These are phyloP conservation scores for Turritopsis dohrnii DNA, from an alignment of 30 jellyfish, hydroid and myxozoan species.

Conservation along the genomic window DNA sequence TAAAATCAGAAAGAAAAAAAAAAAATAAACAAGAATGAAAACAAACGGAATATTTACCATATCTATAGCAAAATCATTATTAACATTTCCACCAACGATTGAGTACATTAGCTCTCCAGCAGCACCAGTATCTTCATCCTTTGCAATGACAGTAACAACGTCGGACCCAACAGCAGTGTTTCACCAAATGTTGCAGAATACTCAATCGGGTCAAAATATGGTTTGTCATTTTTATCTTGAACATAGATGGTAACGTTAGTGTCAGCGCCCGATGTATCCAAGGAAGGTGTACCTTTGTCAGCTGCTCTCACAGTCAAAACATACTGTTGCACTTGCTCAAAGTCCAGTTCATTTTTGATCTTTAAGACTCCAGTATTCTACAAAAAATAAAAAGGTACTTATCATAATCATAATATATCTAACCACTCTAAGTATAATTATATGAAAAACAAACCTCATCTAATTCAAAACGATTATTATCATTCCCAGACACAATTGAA, in stretches of 20 bases:
- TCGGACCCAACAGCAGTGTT: neutral
- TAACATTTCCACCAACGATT: neutral
- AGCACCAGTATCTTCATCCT: slow-evolving; percentile 14
- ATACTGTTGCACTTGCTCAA: neutral
- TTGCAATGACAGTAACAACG: slow-evolving; percentile 18
- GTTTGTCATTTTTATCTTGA: slow-evolving; percentile 7
- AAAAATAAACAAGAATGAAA: neutral
- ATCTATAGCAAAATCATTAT: slow-evolving; percentile 1
- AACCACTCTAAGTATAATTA: too few species aligned
- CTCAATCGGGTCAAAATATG: slow-evolving; percentile 4
- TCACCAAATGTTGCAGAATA: slow-evolving; percentile 7
- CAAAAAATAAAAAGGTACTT: neutral
- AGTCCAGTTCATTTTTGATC: neutral
- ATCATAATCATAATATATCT: neutral
- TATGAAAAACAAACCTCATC: neutral
- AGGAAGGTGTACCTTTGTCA: slow-evolving; percentile 15
- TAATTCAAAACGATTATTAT: slow-evolving; percentile 1
- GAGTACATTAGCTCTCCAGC: slow-evolving; percentile 9
- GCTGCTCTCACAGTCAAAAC: slow-evolving; percentile 24
- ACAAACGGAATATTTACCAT: neutral
- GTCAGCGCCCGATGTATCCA: slow-evolving; percentile 12
- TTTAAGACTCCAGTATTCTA: slow-evolving; percentile 2
- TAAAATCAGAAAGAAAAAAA: neutral
- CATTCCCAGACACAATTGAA: slow-evolving; percentile 40
- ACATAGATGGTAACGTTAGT: slow-evolving; percentile 7